Conservation (phyloP, 2,797 vertebrate species). For the Scleropages formosus region DNA sequence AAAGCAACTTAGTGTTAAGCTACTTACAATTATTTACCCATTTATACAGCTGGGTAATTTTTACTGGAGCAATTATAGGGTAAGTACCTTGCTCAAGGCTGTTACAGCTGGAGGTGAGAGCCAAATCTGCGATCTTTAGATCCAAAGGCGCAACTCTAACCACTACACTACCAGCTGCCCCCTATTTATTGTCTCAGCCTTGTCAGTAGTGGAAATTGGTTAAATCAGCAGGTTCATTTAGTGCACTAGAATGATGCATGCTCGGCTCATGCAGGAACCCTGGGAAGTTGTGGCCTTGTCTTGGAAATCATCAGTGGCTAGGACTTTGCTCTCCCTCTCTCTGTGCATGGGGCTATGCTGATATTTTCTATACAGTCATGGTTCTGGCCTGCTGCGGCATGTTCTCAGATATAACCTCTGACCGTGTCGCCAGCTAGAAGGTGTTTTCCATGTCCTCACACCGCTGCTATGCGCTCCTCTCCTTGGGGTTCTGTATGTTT, state of each 20-base stretch:
- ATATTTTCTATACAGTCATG: slow-evolving; percentile 15
- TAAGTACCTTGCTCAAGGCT: too few relatives aligned
- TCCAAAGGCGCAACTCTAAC: too few relatives aligned
- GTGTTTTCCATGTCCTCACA: slow-evolving; percentile 23
- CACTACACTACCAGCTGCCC: too few relatives aligned
- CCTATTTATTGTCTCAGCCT: not conserved
- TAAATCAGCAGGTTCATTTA: not conserved
- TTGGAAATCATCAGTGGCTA: not conserved
- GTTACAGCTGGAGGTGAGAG: too few relatives aligned
- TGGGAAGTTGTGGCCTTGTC: not conserved
- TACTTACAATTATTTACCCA: too few relatives aligned
- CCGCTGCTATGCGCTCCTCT: slow-evolving; percentile 10
- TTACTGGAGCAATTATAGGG: too few relatives aligned
- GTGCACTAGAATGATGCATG: not conserved
- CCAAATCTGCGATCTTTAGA: too few relatives aligned
- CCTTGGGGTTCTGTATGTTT: not conserved
- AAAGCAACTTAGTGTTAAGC: too few relatives aligned
- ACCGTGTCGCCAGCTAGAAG: slow-evolving; percentile 5
- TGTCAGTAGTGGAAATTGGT: slow-evolving; percentile 8
- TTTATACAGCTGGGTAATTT: too few relatives aligned
- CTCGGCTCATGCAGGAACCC: too few relatives aligned
- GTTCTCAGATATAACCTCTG: slow-evolving; percentile 10
- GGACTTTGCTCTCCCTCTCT: not conserved
- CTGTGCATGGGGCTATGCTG: not conserved
- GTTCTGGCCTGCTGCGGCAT: slow-evolving; percentile 1